Evolutionary conservation across 1,140 invertebrate genomes (phyloP), one percentile per base, ranked within the genome.

Genomic region (Galendromus occidentalis): DNA sequence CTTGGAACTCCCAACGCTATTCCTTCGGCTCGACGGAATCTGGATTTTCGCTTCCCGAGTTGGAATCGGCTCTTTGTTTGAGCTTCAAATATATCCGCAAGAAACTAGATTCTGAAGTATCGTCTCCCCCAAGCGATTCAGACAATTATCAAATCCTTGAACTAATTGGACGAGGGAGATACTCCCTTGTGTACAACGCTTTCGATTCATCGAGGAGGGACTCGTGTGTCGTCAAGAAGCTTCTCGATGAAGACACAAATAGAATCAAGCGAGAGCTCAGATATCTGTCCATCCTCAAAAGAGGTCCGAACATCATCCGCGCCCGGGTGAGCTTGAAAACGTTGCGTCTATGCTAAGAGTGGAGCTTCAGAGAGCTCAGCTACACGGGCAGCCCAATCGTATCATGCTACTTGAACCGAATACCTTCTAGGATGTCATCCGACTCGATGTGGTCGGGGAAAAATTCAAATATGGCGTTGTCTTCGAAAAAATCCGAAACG

Each of bases 241-340:
- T 98, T 74, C 98, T 97, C 83, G 88, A 94, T 73, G 94, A 98
- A n/a, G 98, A 98, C 82, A 98, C 98, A 87, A 98, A 97, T 86
- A 98, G 98, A 82, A 98, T 98, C 71, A 98, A 97, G 83, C 82
- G 94, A 76, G 94, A 98, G 82, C 98, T 98, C 73, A 98, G 98
- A 82, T 97, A 98, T 78, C 82, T 98, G 81, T 93, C 98, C 81
- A 98, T 98, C 80, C 82, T 98, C 73, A 83, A 91, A 75, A 91
- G 91, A 72, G 94, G 94, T 75, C 95, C 91, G 77, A 98, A 98
- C 80, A 93, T 98, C 73, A 98, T 98, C 74, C 88, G 87, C 33
- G 4, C 33, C 4, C 9, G 4, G 33, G 33, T 39, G 33, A 39
- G 33, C n/a, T n/a, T 47, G 18, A 22, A n/a, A n/a, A n/a, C n/a